Base-by-base conservation (phyloP, 2,888 invertebrate genomes). In the Sympetrum striolatum region DNA sequence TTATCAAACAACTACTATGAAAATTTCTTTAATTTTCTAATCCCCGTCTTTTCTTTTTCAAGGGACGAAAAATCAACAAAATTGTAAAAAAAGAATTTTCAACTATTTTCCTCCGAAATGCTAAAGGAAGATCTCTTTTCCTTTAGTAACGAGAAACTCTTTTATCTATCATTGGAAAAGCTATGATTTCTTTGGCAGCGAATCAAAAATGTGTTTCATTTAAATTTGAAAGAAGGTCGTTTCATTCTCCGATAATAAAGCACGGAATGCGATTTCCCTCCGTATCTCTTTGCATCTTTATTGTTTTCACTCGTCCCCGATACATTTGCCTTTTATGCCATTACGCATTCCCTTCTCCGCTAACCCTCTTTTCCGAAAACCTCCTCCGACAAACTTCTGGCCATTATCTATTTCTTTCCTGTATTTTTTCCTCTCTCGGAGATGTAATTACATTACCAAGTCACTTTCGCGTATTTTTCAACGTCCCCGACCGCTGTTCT, bases 391-490 rank as follows among this genome's bases (percentile, higher is more conserved):
- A 58, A 58, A 35, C 82, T 58, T 60, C 25, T 35, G 0, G 31
- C 82, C 31, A 58, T 58, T 58, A 82, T 35, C 31, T 58, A 58
- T 60, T 82, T 44, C 82, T 58, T 35, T 82, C 31, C 35, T 1
- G 53, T 31, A n/a, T 35, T 31, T 53, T 44, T 44, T 44, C 44
- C 44, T 53, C 81, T 48, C 31, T n/a, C 58, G 22, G 58, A 82
- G 35, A 53, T 58, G 58, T 82, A 82, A 82, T 82, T 82, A 53
- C 58, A 60, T 82, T 82, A 82, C 82, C 31, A 82, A 82, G 82
- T 82, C 82, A 82, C 58, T 82, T 82, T 82, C 35, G 58, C 58
- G 58, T 31, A 58, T 48, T 81, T 81, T 81, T 25, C 25, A 18
- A 22, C n/a, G 48, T 35, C 60, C 53, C 35, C 58, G 48, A 82